Percentiles rank a stretch among this genome's conserved stretches.
phyloP scores from a whole-genome alignment of 92 coral and sea anemone genomes.

The Epizoanthus scotinus region DNA sequence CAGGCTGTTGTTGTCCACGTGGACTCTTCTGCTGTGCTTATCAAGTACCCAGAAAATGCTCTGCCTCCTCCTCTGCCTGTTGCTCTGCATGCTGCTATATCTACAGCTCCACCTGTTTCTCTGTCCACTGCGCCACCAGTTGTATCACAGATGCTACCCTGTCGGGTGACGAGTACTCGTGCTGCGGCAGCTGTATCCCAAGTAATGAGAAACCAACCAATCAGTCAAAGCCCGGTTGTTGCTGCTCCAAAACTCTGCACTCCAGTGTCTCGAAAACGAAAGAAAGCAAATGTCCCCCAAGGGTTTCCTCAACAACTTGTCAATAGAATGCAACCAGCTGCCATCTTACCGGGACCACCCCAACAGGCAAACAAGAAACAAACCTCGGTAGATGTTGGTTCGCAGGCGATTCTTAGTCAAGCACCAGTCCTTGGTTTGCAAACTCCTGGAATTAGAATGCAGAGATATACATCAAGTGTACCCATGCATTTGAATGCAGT shows the following conservation, averaged over 20 bases:
- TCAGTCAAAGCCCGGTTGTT: background rate
- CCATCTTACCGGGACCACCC: constrained; percentile 4
- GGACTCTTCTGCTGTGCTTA: constrained; percentile 34
- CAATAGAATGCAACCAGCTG: background rate
- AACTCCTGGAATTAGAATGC: constrained; percentile 3
- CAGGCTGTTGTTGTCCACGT: constrained; percentile 31
- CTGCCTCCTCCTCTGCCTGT: too few species aligned
- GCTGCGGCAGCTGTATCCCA: constrained; percentile 9
- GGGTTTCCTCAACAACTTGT: background rate
- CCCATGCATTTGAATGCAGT: constrained; percentile 28
- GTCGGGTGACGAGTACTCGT: constrained; percentile 1
- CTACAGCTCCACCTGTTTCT: too few species aligned
- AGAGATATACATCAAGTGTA: constrained; percentile 21
- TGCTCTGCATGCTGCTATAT: too few species aligned
- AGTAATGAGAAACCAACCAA: constrained; percentile 1
- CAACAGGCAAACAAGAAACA: constrained; percentile 4
- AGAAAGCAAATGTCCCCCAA: constrained; percentile 6
- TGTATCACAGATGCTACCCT: background rate
- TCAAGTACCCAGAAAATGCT: constrained; percentile 13
- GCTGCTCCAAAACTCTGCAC: background rate
- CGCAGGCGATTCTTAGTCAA: constrained; percentile 33
- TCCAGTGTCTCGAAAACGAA: constrained; percentile 15
- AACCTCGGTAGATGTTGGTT: constrained; percentile 38
- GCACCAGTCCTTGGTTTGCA: background rate
- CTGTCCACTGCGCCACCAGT: too few species aligned